Conservation (phyloP, 2,888 invertebrate genomes). For the Platycnemis pennipes region DNA sequence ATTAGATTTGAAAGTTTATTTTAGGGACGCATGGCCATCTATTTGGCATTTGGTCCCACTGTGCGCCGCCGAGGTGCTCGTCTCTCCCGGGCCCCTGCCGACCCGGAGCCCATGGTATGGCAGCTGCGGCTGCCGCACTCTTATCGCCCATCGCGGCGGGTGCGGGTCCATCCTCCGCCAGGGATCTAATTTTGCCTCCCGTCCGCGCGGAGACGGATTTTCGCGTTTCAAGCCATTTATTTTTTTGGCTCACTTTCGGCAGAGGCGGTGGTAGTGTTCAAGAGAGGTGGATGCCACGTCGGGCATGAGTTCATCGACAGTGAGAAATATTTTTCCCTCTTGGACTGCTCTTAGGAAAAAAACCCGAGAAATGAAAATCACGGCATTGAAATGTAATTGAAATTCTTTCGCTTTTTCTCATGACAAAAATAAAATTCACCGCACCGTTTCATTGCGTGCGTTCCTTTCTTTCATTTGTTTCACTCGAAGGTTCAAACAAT, state of each 20-base stretch:
- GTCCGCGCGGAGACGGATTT: background rate
- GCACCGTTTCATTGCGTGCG: too few species aligned
- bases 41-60: too few species aligned
- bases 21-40: too few species aligned
- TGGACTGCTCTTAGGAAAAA: background rate
- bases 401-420: too few species aligned
- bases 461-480: too few species aligned
- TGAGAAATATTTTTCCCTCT: background rate
- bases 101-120: background rate
- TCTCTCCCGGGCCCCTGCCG: too few species aligned
- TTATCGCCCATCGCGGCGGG: background rate
- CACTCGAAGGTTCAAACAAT: too few species aligned
- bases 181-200: background rate
- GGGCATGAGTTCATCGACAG: background rate
- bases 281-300: background rate
- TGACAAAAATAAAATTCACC: too few species aligned
- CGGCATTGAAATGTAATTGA: background rate
- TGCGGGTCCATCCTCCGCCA: background rate
- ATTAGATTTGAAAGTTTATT: too few species aligned
- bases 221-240: background rate
- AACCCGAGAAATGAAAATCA: background rate
- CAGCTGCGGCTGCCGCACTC: background rate
- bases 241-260: constrained; percentile 29
- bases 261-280: too few species aligned
- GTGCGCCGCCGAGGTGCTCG: too few species aligned